phyloP scores from a whole-genome alignment of 2,113 vertebrate species.

The Okapia johnstoni region DNA sequence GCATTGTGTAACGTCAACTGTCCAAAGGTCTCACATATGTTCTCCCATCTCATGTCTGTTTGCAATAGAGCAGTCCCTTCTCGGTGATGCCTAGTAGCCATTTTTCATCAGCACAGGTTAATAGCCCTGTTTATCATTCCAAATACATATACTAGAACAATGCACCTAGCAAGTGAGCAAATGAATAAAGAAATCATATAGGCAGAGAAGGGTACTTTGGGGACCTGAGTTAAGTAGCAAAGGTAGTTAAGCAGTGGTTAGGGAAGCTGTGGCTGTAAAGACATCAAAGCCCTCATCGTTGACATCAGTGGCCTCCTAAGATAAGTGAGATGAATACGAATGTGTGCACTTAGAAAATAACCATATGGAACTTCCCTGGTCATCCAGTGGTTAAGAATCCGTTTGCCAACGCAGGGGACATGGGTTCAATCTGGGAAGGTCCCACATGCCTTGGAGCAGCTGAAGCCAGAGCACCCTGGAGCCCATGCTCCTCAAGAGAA shows the following conservation, averaged over 20 bases:
- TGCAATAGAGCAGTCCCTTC: neutral
- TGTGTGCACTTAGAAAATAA: neutral
- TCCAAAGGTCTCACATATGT: neutral
- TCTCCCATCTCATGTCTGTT: neutral
- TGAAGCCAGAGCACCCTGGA: neutral
- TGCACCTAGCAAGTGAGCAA: neutral
- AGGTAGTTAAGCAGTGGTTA: neutral
- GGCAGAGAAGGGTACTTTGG: neutral
- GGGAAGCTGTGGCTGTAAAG: neutral
- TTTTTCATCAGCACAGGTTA: slow-evolving; percentile 1
- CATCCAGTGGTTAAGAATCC: neutral
- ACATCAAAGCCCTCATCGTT: neutral
- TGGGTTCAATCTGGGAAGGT: neutral
- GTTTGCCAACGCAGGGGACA: neutral
- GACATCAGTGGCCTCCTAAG: neutral
- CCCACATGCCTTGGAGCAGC: neutral
- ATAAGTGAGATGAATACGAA: neutral
- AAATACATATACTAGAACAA: neutral
- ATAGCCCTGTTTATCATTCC: neutral
- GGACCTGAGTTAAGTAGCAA: neutral
- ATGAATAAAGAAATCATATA: neutral
- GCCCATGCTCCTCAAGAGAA: neutral
- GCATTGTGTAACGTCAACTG: neutral
- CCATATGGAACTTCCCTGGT: neutral
- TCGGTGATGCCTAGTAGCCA: neutral